Evolutionary conservation across 2,113 vertebrate genomes (phyloP).

Genomic region (Microcebus ravelobensis): DNA sequence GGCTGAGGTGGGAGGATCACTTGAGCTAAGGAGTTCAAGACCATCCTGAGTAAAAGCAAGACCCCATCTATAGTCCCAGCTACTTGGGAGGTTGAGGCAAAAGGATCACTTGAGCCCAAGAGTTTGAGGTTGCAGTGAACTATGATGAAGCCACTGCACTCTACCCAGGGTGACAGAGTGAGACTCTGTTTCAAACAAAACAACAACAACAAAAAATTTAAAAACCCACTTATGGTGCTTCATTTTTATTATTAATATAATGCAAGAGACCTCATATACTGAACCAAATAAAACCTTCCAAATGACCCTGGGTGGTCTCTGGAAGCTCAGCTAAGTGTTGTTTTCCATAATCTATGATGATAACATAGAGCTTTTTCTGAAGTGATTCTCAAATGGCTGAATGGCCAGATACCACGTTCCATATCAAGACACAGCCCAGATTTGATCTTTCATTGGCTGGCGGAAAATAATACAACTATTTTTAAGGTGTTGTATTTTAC

Average conservation of each 20-base stretch:
- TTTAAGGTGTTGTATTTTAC: constrained; percentile 19
- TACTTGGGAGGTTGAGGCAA: no score
- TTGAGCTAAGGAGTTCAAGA: no score
- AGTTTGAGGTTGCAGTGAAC: no score
- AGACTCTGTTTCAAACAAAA: no score
- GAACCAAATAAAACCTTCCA: background rate
- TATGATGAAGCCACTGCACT: no score
- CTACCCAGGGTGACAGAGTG: no score
- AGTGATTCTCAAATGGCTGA: background rate
- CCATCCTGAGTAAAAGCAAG: no score
- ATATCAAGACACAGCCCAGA: background rate
- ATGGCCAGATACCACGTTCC: background rate
- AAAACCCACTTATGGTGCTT: background rate
- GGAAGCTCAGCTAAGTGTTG: background rate
- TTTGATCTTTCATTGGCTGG: background rate
- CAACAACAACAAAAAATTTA: no score
- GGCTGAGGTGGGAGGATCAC: no score
- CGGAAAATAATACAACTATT: background rate
- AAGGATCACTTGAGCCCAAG: no score
- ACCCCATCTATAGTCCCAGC: no score
- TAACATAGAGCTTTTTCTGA: background rate
- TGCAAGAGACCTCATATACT: background rate
- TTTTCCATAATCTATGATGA: background rate
- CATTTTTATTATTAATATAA: constrained; percentile 14
- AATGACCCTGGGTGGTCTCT: background rate